These are phyloP conservation scores for Bacillus rossius DNA, from an alignment of 1,140 invertebrate genomes.

Conservation along the genomic window DNA sequence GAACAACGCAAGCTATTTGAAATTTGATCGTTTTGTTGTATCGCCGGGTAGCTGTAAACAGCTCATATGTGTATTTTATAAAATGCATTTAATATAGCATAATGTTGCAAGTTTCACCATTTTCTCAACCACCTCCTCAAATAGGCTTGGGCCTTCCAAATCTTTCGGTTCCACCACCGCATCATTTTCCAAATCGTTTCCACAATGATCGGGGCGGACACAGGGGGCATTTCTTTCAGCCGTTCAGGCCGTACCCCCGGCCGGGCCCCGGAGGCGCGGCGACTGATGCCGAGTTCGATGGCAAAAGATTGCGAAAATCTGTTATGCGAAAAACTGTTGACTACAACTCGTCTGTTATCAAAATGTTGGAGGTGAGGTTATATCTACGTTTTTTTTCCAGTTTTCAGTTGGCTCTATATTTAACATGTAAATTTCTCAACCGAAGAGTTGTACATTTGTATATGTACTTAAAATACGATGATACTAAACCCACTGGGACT, in stretches of 20 bases:
- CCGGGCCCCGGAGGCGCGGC: slow-evolving; percentile 24
- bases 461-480: too few species aligned
- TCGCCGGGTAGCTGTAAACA: too few species aligned
- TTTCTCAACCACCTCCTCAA: slow-evolving; percentile 38
- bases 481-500: too few species aligned
- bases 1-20: too few species aligned
- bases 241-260: slow-evolving; percentile 45
- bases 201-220: slow-evolving; percentile 38
- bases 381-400: too few species aligned
- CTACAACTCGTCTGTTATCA: slow-evolving; percentile 95
- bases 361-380: slow-evolving; percentile 70
- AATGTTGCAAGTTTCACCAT: slow-evolving; percentile 40
- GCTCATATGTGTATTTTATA: too few species aligned
- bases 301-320: slow-evolving; percentile 91
- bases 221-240: slow-evolving; percentile 42
- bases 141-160: slow-evolving; percentile 38
- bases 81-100: slow-evolving; percentile 8
- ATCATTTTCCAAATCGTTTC: slow-evolving; percentile 40
- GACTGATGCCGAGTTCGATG: slow-evolving; percentile 83
- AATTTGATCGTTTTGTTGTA: too few species aligned
- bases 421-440: too few species aligned
- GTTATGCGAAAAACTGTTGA: slow-evolving; percentile 97
- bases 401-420: too few species aligned
- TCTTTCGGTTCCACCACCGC: slow-evolving; percentile 41
- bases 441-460: too few species aligned